phyloP scores from a whole-genome alignment of 2,888 invertebrate species.

The Trachelus troglodyta region DNA sequence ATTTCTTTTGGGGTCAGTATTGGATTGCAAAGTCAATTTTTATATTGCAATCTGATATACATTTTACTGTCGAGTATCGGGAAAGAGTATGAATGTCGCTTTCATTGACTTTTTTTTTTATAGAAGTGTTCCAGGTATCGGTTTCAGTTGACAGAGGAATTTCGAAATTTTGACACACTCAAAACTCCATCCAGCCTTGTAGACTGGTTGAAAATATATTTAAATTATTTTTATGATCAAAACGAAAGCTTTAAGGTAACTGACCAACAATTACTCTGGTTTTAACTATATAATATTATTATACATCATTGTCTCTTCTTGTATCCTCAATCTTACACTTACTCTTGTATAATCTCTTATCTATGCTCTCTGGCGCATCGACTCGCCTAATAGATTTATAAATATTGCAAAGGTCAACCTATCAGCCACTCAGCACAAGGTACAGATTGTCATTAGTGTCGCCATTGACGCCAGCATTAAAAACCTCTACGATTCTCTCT shows the following conservation, averaged over 20 bases:
- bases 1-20: neutral
- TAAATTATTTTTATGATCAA: neutral
- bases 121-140: neutral
- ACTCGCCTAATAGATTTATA: neutral
- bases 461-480: neutral
- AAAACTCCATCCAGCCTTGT: neutral
- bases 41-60: neutral
- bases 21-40: neutral
- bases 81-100: neutral
- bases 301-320: neutral
- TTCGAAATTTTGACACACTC: neutral
- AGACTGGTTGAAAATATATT: neutral
- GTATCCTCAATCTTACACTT: neutral
- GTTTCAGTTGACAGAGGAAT: neutral
- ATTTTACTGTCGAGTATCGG: neutral
- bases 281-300: neutral
- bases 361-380: neutral
- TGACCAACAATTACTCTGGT: neutral
- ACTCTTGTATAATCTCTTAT: neutral
- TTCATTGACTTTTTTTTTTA: neutral
- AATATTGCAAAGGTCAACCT: neutral
- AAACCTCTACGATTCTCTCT: neutral
- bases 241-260: slow-evolving; percentile 1
- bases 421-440: neutral
- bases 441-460: neutral